Conservation (phyloP, 2,888 invertebrate species). For the Ennomos fuscantarius region DNA sequence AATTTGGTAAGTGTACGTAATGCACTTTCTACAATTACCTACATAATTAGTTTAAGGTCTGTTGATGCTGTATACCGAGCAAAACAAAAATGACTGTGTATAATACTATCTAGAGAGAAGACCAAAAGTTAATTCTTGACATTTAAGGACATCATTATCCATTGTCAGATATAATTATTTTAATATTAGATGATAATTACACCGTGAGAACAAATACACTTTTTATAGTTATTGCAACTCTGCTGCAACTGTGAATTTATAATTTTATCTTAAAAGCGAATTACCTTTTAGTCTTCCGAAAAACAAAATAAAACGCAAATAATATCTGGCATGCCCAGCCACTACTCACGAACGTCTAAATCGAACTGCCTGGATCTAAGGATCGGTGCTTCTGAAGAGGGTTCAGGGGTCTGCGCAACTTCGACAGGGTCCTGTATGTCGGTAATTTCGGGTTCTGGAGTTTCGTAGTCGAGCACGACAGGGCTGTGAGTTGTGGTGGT, state of each 20-base stretch:
- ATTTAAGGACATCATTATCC: conserved; percentile 6
- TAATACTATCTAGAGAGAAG: conserved; percentile 28
- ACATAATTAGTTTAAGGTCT: neutral
- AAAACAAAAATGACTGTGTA: neutral
- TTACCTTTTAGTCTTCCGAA: conserved; percentile 39
- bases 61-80: conserved; percentile 2
- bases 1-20: too few relatives aligned
- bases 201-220: conserved; percentile 17
- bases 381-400: conserved; percentile 55
- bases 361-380: conserved; percentile 61
- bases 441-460: conserved; percentile 29
- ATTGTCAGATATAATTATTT: conserved; percentile 12
- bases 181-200: conserved; percentile 8
- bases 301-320: conserved; percentile 66
- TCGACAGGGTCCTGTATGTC: conserved; percentile 4
- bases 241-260: neutral
- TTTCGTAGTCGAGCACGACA: conserved; percentile 42
- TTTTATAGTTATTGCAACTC: neutral
- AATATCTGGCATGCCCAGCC: conserved; percentile 80
- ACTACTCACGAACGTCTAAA: conserved; percentile 82
- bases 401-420: conserved; percentile 33
- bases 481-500: conserved; percentile 39
- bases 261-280: neutral
- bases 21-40: neutral
- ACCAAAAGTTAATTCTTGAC: conserved; percentile 24